Conservation (phyloP, 1,140 invertebrate species). For the Panulirus ornatus region DNA sequence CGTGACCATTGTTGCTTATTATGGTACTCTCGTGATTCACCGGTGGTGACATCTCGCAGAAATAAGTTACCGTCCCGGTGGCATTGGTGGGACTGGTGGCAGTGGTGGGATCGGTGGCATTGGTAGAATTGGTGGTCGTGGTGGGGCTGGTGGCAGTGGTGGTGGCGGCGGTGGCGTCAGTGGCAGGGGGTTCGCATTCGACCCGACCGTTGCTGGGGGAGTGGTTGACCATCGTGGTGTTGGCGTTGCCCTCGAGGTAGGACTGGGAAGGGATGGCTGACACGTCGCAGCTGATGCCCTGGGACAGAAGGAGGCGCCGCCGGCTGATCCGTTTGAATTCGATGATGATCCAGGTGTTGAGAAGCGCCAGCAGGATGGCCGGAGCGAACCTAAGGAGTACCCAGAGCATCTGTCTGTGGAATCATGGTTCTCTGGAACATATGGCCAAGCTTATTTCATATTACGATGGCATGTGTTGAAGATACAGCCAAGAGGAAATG, state of each 20-base stretch:
- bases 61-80: conserved; percentile 1
- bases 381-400: conserved; percentile 72
- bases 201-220: conserved; percentile 32
- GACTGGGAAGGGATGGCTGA: conserved; percentile 69
- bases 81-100: neutral
- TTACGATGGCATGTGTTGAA: no score
- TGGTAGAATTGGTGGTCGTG: neutral
- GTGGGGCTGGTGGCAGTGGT: neutral
- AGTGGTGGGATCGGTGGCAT: neutral
- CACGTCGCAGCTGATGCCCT: conserved; percentile 70
- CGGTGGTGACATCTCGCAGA: neutral
- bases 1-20: neutral
- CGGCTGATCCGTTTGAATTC: conserved; percentile 73
- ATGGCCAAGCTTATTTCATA: no score
- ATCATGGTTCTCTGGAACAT: no score
- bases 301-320: conserved; percentile 50
- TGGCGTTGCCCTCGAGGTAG: conserved; percentile 52
- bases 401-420: no score
- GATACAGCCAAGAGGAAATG: no score
- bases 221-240: conserved; percentile 42
- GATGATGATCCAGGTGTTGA: conserved; percentile 72
- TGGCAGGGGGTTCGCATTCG: neutral
- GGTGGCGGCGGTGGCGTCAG: neutral
- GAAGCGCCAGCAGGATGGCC: conserved; percentile 62
- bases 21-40: neutral